phyloP scores from a whole-genome alignment of 2,888 invertebrate species.

The Nematopogon swammerdamellus region DNA sequence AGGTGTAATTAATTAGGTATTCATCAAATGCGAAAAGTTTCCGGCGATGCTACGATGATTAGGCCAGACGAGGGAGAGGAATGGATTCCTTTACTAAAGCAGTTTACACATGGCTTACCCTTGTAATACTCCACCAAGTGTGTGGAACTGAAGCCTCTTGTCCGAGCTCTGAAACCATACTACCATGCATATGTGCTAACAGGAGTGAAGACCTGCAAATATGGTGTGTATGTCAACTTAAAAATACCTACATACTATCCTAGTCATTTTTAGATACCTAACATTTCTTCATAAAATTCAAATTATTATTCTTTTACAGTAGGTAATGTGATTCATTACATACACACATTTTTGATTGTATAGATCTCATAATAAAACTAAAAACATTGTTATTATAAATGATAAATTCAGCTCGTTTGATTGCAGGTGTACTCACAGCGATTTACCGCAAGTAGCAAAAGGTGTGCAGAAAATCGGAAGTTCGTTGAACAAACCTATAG shows the following conservation, averaged over 20 bases:
- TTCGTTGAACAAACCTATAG: constrained; percentile 67
- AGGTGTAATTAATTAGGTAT: too few species aligned
- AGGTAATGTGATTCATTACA: too few species aligned
- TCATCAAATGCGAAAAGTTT: not conserved
- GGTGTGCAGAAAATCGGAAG: constrained; percentile 69
- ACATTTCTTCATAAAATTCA: too few species aligned
- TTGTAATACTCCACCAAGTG: constrained; percentile 17
- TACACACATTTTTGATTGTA: too few species aligned
- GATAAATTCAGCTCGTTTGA: too few species aligned
- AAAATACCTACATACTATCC: too few species aligned
- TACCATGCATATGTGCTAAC: constrained; percentile 79
- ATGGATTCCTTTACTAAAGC: constrained; percentile 35
- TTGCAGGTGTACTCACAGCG: constrained; percentile 89
- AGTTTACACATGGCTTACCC: constrained; percentile 29
- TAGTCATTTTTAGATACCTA: too few species aligned
- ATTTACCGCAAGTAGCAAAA: constrained; percentile 70
- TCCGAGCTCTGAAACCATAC: constrained; percentile 72
- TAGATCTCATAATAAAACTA: too few species aligned
- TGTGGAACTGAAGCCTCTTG: constrained; percentile 34
- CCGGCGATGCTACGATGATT: constrained; percentile 42
- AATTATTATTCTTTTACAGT: too few species aligned
- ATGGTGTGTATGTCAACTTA: too few species aligned
- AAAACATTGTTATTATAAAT: too few species aligned
- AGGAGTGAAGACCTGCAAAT: constrained; percentile 79
- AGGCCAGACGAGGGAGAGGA: constrained; percentile 27